phyloP scores from a whole-genome alignment of 1,140 invertebrate species.

The Solen grandis region DNA sequence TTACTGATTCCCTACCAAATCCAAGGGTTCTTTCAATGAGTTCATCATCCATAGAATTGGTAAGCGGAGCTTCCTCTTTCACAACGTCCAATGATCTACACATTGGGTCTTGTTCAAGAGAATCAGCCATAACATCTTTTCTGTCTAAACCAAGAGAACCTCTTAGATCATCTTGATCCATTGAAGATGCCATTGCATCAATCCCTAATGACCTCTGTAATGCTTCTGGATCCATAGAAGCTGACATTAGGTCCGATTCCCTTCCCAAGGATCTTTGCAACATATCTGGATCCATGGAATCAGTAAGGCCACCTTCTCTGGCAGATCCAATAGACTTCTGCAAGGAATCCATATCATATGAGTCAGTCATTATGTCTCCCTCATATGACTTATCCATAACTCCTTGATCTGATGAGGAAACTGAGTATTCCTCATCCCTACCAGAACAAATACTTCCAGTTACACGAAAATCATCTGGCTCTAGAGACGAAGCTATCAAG shows the following conservation, averaged over 20 bases:
- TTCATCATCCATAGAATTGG: slow-evolving; percentile 57
- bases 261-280: slow-evolving; percentile 26
- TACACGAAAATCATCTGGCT: slow-evolving; percentile 33
- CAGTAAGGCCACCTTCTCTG: slow-evolving; percentile 28
- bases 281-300: slow-evolving; percentile 47
- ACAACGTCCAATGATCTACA: slow-evolving; percentile 37
- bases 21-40: slow-evolving; percentile 47
- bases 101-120: slow-evolving; percentile 47
- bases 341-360: slow-evolving; percentile 42
- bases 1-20: slow-evolving; percentile 37
- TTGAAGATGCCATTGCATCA: slow-evolving; percentile 33
- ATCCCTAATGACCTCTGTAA: slow-evolving; percentile 38
- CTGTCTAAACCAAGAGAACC: slow-evolving; percentile 22
- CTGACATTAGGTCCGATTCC: slow-evolving; percentile 29
- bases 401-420: slow-evolving; percentile 41
- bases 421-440: slow-evolving; percentile 47
- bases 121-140: slow-evolving; percentile 30
- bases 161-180: slow-evolving; percentile 45
- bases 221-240: slow-evolving; percentile 45
- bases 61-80: slow-evolving; percentile 13
- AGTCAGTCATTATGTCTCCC: slow-evolving; percentile 37
- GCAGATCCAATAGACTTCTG: slow-evolving; percentile 41
- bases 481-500: slow-evolving; percentile 41
- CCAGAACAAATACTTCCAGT: slow-evolving; percentile 44
- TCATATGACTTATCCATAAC: not conserved